These are phyloP conservation scores for Actinia equina DNA, from an alignment of 64 coral and sea anemone genomes.

Conservation along the genomic window DNA sequence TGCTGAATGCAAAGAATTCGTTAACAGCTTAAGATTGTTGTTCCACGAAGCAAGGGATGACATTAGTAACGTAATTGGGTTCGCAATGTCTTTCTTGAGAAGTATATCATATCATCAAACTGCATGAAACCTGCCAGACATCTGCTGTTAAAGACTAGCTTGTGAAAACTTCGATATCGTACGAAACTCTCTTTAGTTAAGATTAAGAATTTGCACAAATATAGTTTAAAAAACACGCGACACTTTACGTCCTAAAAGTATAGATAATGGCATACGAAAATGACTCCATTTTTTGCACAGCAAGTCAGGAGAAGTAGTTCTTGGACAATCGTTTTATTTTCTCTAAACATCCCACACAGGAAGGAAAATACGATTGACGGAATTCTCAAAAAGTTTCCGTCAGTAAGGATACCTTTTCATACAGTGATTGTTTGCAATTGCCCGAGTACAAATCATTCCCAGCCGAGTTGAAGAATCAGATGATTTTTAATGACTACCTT, in stretches of 20 bases:
- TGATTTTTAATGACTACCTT: not conserved
- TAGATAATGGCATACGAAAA: no score
- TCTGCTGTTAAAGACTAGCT: not conserved
- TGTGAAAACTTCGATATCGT: not conserved
- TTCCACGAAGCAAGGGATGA: not conserved
- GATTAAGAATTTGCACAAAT: not conserved
- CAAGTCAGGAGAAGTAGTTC: not conserved
- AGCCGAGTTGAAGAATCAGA: not conserved
- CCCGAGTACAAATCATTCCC: not conserved
- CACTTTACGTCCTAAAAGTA: no score
- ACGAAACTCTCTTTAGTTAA: not conserved
- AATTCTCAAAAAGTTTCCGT: not conserved
- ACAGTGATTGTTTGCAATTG: not conserved
- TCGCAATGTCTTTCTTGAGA: not conserved
- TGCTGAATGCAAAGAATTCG: not conserved
- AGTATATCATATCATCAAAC: not conserved
- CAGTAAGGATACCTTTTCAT: not conserved
- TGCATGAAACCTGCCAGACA: not conserved
- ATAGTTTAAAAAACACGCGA: not conserved
- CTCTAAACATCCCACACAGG: not conserved
- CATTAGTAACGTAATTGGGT: not conserved
- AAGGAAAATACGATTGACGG: not conserved
- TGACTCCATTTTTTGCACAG: not conserved
- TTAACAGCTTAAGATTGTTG: not conserved
- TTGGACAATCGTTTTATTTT: not conserved